Evolutionary conservation across 2,888 invertebrate species (phyloP).

Genomic region (Cheiracanthium punctorium): DNA sequence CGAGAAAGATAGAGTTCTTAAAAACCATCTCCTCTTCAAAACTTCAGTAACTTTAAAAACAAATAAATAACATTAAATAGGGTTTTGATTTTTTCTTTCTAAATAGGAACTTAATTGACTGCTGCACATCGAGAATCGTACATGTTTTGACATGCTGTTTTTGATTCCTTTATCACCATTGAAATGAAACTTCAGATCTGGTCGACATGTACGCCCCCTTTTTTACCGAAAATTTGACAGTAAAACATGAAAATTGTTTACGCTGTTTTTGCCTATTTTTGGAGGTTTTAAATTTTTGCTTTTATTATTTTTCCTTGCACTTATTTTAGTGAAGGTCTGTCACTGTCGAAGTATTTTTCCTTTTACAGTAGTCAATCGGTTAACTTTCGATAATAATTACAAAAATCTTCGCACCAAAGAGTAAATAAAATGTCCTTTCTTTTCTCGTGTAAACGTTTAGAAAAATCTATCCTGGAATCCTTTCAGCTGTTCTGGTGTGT

Average conservation of each 20-base stretch:
- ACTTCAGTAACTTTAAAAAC: too few species aligned
- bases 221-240: neutral
- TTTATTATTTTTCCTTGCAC: too few species aligned
- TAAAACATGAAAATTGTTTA: too few species aligned
- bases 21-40: too few species aligned
- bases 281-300: too few species aligned
- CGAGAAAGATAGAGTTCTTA: too few species aligned
- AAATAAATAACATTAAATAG: conserved; percentile 24
- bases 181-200: neutral
- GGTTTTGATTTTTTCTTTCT: conserved; percentile 40
- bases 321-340: neutral
- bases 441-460: conserved; percentile 38
- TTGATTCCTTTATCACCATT: conserved; percentile 65
- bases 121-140: conserved; percentile 32
- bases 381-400: conserved; percentile 47
- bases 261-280: too few species aligned
- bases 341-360: conserved; percentile 48
- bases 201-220: conserved; percentile 3
- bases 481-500: conserved; percentile 58
- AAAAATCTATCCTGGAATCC: conserved; percentile 58
- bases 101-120: conserved; percentile 65
- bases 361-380: conserved; percentile 38
- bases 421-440: conserved; percentile 40
- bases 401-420: conserved; percentile 35
- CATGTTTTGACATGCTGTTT: conserved; percentile 38